Evolutionary conservation across 2,797 vertebrate species (phyloP).

Genomic region (Amphiprion clarkii): DNA sequence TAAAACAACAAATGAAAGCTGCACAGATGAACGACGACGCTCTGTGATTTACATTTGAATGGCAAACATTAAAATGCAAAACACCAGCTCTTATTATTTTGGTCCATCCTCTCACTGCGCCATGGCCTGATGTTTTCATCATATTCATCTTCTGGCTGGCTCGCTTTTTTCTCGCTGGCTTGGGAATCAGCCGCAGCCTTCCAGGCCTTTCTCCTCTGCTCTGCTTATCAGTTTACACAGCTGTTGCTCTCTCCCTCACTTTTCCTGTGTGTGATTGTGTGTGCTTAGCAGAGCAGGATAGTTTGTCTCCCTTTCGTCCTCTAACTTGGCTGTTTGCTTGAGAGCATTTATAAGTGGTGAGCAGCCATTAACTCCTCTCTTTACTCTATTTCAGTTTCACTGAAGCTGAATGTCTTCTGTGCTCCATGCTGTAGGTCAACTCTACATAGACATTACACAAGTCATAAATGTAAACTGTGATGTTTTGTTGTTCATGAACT

Average conservation of each 20-base stretch:
- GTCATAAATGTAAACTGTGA: slow-evolving; percentile 7
- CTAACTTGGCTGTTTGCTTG: slow-evolving; percentile 44
- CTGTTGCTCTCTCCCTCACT: slow-evolving; percentile 65
- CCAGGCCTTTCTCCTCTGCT: slow-evolving; percentile 61
- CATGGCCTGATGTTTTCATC: slow-evolving; percentile 48
- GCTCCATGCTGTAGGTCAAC: slow-evolving; percentile 5
- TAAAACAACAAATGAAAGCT: slow-evolving; percentile 12
- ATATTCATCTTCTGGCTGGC: slow-evolving; percentile 54
- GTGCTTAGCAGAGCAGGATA: slow-evolving; percentile 38
- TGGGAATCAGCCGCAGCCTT: slow-evolving; percentile 53
- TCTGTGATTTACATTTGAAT: slow-evolving; percentile 11
- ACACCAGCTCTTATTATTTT: slow-evolving; percentile 16
- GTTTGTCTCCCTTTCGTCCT: slow-evolving; percentile 21
- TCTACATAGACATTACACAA: slow-evolving; percentile 19
- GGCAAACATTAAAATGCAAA: slow-evolving; percentile 34
- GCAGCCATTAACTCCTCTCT: slow-evolving; percentile 42
- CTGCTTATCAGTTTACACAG: slow-evolving; percentile 83
- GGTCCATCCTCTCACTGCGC: slow-evolving; percentile 21
- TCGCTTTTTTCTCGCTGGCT: slow-evolving; percentile 50
- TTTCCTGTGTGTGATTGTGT: slow-evolving; percentile 35
- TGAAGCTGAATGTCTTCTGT: slow-evolving; percentile 34
- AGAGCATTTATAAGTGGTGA: slow-evolving; percentile 39
- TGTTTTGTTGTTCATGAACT: slow-evolving; percentile 1
- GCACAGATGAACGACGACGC: slow-evolving; percentile 10
- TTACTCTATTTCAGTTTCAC: slow-evolving; percentile 38